Evolutionary conservation across 2,888 invertebrate species (phyloP).

Genomic region (Drosophila borborema): DNA sequence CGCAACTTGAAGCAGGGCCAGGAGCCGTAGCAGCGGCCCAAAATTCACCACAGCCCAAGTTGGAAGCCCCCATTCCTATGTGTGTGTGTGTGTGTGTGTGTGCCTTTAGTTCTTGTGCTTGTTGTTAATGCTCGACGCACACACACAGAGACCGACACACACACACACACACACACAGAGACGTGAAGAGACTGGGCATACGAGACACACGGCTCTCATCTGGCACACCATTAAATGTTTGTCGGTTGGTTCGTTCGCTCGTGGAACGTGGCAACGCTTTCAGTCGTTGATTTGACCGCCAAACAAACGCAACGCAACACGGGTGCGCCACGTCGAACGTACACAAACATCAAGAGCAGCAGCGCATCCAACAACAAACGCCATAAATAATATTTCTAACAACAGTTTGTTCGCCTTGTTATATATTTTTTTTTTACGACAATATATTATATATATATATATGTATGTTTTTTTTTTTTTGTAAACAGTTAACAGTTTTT

Average conservation of each 20-base stretch:
- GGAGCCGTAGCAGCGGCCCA: conserved; percentile 2
- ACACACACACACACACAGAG: conserved; percentile 1
- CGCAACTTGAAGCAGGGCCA: conserved; percentile 13
- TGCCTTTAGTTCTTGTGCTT: conserved; percentile 17
- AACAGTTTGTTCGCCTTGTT: conserved; percentile 31
- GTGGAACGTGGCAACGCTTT: conserved; percentile 70
- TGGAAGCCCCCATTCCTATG: conserved; percentile 51
- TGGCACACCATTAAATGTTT: conserved; percentile 51
- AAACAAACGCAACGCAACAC: conserved; percentile 79
- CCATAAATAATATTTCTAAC: conserved; percentile 40
- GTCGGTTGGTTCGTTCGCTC: conserved; percentile 34
- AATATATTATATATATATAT: background rate
- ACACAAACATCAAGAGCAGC: conserved; percentile 45
- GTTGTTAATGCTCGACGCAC: conserved; percentile 14
- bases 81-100: background rate
- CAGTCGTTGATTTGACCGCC: conserved; percentile 83
- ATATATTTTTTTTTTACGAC: conserved; percentile 12
- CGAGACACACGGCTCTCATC: conserved; percentile 40
- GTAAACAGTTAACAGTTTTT: conserved; percentile 22
- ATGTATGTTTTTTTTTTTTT: too few species aligned
- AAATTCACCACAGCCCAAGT: conserved; percentile 47
- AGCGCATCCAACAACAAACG: conserved; percentile 37
- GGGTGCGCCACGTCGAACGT: conserved; percentile 61
- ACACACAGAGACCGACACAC: conserved; percentile 14
- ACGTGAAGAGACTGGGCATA: conserved; percentile 29